Base-by-base conservation (phyloP, 2,888 invertebrate species). In the Panzeria rudis region DNA sequence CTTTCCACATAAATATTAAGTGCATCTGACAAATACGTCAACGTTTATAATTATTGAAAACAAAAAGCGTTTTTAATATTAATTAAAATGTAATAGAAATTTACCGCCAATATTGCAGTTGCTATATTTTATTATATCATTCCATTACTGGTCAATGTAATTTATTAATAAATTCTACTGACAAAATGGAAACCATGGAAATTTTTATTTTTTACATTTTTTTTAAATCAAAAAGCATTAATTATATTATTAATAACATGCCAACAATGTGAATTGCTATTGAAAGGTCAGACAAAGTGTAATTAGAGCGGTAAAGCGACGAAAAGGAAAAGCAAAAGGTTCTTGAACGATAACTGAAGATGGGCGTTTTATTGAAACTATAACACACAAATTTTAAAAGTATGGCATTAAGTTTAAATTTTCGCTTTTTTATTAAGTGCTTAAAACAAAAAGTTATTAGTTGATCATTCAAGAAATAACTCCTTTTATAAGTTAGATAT, bases 21-120 rank as follows among this genome's bases (percentile, higher is more conserved):
- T 78, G 66, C 82, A 85, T 59, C 66, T 76, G 82, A 79, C 75
- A 82, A 85, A 79, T 75, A 61, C 79, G 71, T 75, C 78, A 78
- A 52, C 38, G 64, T 71, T 75, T 75, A 66, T 78, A 78, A 82
- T 78, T 71, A 71, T 64, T 85, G 17, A 68, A 78, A 75, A 64
- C 69, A 62, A 62, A 72, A 81, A 64, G 38, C 73, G 11, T 78
- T 85, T 64, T 77, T 56, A 75, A 71, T 78, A 52, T 71, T 79
- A 75, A 79, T 71, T 79, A 82, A 82, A 79, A 56, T 85, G 56
- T 54, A 64, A 78, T 77, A 69, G 76, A 71, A 76, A 56, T 62
- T 64, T 52, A 71, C 38, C 56, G 41, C 35, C 56, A 76, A 29
- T 64, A 69, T 32, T 69, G 47, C 68, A 77, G 23, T 56, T 68